These are phyloP conservation scores for Sisyra nigra DNA, from an alignment of 2,888 invertebrate genomes.

Conservation along the genomic window DNA sequence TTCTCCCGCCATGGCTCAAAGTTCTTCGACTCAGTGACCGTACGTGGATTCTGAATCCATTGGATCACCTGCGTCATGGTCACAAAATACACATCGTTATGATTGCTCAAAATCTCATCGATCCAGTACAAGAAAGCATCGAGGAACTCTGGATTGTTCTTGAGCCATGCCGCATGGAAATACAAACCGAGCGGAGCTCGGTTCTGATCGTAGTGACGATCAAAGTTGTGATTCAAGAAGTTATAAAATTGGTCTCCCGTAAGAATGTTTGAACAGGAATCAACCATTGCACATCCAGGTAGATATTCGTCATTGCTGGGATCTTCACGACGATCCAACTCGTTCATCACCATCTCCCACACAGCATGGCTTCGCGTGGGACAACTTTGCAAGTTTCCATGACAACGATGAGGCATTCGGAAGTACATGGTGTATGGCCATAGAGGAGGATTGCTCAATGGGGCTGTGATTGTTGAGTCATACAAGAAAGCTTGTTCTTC, in stretches of 20 bases:
- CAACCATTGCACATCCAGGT: constrained; percentile 87
- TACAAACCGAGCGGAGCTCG: constrained; percentile 78
- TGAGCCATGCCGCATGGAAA: constrained; percentile 89
- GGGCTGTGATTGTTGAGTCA: constrained; percentile 88
- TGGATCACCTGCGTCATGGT: constrained; percentile 95
- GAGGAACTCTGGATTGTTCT: constrained; percentile 81
- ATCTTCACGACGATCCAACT: constrained; percentile 80
- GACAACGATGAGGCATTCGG: constrained; percentile 77
- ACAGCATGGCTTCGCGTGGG: constrained; percentile 86
- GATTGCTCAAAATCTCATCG: constrained; percentile 68
- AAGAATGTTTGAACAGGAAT: constrained; percentile 85
- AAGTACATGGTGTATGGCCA: constrained; percentile 99
- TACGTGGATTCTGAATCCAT: constrained; percentile 87
- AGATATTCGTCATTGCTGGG: constrained; percentile 77
- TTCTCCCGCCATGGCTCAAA: constrained; percentile 92
- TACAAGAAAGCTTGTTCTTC: constrained; percentile 89
- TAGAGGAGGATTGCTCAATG: constrained; percentile 76
- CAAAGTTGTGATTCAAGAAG: constrained; percentile 86
- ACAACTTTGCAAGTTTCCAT: constrained; percentile 81
- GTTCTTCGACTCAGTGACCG: constrained; percentile 69
- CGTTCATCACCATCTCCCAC: constrained; percentile 95
- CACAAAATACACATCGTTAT: constrained; percentile 85
- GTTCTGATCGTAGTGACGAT: constrained; percentile 81
- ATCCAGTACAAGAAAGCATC: constrained; percentile 90
- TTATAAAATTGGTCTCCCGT: constrained; percentile 88